Base-by-base conservation (phyloP, 2,888 invertebrate genomes). In the Andrena bicolor region DNA sequence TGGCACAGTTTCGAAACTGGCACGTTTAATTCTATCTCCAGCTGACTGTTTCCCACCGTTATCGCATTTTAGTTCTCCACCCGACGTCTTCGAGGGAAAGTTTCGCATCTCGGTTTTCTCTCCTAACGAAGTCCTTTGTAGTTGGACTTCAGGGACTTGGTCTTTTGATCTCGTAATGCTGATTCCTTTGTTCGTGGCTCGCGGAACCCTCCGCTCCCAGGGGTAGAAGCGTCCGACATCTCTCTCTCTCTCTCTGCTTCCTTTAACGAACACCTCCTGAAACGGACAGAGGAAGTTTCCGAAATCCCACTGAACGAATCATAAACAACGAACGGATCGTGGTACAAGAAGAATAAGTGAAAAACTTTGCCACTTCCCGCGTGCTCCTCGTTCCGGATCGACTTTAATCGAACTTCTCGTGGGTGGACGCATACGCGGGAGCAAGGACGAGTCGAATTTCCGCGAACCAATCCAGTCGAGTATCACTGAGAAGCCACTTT, bases 111-210 rank as follows among this genome's bases (percentile, higher is more conserved):
- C 28, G 23, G 56, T 8, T 32, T 63, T 28, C 10, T 10, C 23
- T 0, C 20, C 10, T 16, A 72, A 58, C 41, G 20, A 66, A 48
- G 13, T 48, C 56, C 64, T 48, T 58, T 73, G 32, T 48, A 56
- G 64, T 64, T 7, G 64, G 4, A 48, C 23, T 13, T n/a, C 30
- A 16, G 30, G 49, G 60, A 20, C 23, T 30, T 5, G 8, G 10
- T 41, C 56, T 30, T 23, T 20, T 56, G 56, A 65, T 73, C 73
- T 65, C 20, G 41, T 48, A 49, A 58, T 74, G 58, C 48, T 10
- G 65, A 58, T 23, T 0, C 58, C 65, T 58, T 74, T 66, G 65
- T 66, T 23, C 58, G 10, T 32, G 30, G 16, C 20, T 41, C 56
- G 8, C n/a, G 0, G 41, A 48, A 58, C 30, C 16, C 41, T 41